These are phyloP conservation scores for Ammodytes marinus DNA, from an alignment of 2,113 vertebrate species.

Conservation along the genomic window DNA sequence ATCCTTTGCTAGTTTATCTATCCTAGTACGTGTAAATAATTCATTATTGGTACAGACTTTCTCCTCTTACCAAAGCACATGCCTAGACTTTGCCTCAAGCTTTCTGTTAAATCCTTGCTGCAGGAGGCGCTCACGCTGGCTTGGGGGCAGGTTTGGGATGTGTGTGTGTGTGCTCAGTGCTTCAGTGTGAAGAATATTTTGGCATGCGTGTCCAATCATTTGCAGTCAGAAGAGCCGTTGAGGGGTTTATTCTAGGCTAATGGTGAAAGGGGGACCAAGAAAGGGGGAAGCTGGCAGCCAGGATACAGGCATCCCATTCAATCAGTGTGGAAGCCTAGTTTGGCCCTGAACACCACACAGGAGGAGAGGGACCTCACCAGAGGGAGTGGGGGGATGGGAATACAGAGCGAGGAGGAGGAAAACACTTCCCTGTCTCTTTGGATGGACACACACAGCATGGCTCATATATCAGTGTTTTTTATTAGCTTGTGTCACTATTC, in stretches of 20 bases:
- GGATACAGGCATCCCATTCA: slow-evolving; percentile 68
- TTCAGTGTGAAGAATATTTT: slow-evolving; percentile 22
- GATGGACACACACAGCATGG: slow-evolving; percentile 7
- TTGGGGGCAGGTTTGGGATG: slow-evolving; percentile 20
- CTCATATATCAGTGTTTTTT: slow-evolving; percentile 7
- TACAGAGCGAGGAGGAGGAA: neutral
- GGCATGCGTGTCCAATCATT: slow-evolving; percentile 42
- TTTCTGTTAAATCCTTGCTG: slow-evolving; percentile 15
- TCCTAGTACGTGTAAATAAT: slow-evolving; percentile 8
- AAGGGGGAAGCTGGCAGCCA: slow-evolving; percentile 41
- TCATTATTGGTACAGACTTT: neutral
- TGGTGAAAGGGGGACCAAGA: slow-evolving; percentile 41
- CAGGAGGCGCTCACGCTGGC: slow-evolving; percentile 32
- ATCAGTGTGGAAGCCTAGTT: slow-evolving; percentile 43
- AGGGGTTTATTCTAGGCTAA: slow-evolving; percentile 56
- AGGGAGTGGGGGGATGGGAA: slow-evolving; percentile 18
- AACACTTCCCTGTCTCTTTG: neutral
- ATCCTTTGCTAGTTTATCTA: neutral
- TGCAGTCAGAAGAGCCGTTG: slow-evolving; percentile 53
- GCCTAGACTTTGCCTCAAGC: slow-evolving; percentile 26
- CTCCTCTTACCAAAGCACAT: slow-evolving; percentile 10
- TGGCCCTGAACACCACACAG: slow-evolving; percentile 27
- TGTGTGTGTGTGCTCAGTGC: neutral
- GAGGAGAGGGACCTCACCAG: slow-evolving; percentile 16
- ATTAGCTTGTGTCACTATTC: neutral